Evolutionary conservation across 2,113 vertebrate genomes (phyloP), one percentile per base, ranked within the genome.

Genomic region (Callaeas wilsoni): DNA sequence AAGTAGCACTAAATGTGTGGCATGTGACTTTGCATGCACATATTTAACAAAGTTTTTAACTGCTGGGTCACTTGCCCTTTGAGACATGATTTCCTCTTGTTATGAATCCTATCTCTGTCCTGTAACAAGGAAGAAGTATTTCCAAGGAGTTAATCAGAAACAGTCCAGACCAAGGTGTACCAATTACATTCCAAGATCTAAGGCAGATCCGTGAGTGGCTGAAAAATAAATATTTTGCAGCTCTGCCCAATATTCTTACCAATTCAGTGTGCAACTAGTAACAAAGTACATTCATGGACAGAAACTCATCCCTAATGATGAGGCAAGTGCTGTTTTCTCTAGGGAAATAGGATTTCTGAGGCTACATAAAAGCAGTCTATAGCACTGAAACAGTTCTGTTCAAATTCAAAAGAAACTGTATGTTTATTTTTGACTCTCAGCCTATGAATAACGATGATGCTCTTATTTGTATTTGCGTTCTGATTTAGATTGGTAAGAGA

Each of bases 401-500:
- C 27, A 1, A 80, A 80, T 79, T 59, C 7, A 65, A 79, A 93
- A 86, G 60, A 80, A 92, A 90, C 39, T 39, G 10, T 23, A 71
- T 50, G 11, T 47, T 92, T 77, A 35, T 52, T 74, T 95, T 90
- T 88, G 5, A 67, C 59, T 91, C 84, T 86, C 63, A 90, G 32
- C 20, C 81, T 94, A 35, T 77, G 39, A 87, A 81, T 67, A 86
- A 44, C 59, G 63, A 56, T 46, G 17, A 64, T 73, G 25, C 3
- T 81, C 81, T 84, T 84, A 60, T 83, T 90, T 82, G 20, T 71
- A 83, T 89, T 95, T 92, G 17, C 75, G 81, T 92, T 90, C 63
- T 7, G 29, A 88, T 88, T 81, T 55, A 47, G 37, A 67, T 13
- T 86, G 29, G 69, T 59, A n/a, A 46, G 29, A 64, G 10, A 69